phyloP scores from a whole-genome alignment of 2,797 vertebrate genomes.

The Ispidina lecontei region DNA sequence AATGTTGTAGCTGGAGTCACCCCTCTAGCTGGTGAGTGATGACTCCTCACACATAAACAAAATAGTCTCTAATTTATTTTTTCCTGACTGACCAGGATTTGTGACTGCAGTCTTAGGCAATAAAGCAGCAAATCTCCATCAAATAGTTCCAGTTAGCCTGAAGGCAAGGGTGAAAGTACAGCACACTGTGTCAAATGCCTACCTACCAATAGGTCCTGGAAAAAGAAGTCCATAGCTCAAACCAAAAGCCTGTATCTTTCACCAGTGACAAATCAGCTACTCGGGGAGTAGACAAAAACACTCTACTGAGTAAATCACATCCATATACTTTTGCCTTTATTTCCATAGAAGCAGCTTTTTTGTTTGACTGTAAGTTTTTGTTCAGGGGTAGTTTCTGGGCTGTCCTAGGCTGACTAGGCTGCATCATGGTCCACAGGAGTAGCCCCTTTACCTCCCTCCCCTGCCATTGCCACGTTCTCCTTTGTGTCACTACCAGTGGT shows the following conservation, averaged over 20 bases:
- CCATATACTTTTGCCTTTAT: not conserved
- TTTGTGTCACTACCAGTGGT: not conserved
- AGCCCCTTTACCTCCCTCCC: not conserved
- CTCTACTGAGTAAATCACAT: not conserved
- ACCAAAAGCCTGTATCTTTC: not conserved
- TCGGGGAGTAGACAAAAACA: not conserved
- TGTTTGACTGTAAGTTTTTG: not conserved
- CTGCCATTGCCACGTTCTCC: not conserved
- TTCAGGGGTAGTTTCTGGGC: not conserved
- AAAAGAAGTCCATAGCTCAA: not conserved
- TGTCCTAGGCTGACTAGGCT: not conserved
- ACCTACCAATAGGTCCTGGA: not conserved
- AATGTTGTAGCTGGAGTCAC: rapidly evolving
- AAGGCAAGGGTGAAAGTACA: not conserved
- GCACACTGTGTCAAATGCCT: not conserved
- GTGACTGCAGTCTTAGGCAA: not conserved
- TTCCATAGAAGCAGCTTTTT: not conserved
- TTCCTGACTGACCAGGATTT: not conserved
- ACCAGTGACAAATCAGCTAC: not conserved
- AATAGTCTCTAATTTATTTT: not conserved
- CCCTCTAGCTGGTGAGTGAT: not conserved
- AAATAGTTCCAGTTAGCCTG: not conserved
- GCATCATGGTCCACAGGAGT: not conserved
- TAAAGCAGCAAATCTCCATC: not conserved
- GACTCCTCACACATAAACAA: not conserved